Evolutionary conservation across 2,797 vertebrate species (phyloP).

Genomic region (Melanitta fusca): DNA sequence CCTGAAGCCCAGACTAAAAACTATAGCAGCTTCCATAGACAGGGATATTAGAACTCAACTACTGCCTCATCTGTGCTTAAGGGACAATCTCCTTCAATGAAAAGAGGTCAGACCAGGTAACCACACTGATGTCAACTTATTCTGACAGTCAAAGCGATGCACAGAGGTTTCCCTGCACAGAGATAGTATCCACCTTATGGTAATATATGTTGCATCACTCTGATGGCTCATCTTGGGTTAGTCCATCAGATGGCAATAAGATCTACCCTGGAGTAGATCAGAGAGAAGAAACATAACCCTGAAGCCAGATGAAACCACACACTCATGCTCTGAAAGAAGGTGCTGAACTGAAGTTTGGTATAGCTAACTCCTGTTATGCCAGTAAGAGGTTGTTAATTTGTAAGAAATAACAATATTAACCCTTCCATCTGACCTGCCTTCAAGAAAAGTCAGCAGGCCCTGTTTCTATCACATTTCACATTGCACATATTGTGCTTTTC

Average conservation of each 20-base stretch:
- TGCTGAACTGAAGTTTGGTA: neutral
- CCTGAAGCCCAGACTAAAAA: neutral
- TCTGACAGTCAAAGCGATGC: neutral
- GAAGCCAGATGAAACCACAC: neutral
- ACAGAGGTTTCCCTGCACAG: fast-evolving
- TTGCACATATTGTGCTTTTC: neutral
- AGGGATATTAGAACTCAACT: neutral
- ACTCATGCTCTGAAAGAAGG: neutral
- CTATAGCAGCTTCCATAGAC: neutral
- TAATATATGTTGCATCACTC: neutral
- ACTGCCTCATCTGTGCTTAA: neutral
- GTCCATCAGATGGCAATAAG: neutral
- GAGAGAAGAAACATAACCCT: neutral
- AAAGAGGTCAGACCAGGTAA: neutral
- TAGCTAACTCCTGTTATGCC: neutral
- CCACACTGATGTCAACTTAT: neutral
- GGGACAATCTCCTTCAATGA: neutral
- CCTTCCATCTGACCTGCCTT: neutral
- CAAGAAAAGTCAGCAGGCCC: neutral
- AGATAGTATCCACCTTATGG: neutral
- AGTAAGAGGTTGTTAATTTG: neutral
- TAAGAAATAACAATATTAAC: neutral
- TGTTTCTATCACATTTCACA: neutral
- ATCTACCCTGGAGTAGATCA: neutral
- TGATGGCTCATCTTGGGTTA: neutral